Base-by-base conservation (phyloP, 2,888 invertebrate species). In the Harpalus rubripes region DNA sequence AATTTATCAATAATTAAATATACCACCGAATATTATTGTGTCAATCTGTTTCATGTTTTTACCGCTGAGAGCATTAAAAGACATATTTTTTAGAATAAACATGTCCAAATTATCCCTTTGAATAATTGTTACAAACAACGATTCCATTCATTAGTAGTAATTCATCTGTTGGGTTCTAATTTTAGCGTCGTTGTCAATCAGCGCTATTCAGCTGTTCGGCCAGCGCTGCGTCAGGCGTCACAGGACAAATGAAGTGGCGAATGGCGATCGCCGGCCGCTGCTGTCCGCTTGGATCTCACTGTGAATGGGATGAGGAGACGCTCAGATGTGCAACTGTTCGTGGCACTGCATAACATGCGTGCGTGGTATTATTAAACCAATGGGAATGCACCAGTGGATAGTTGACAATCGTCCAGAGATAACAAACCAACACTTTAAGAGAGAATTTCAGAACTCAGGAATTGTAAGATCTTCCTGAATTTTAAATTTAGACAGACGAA, bases 231-330 rank as follows among this genome's bases (percentile, higher is more conserved):
- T 59, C 18, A 52, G 15, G 78, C 52, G 63, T 63, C 63, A 22
- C 59, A 32, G 16, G 58, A 26, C 80, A 80, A 63, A 80, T 80
- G 80, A 80, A 41, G 80, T 80, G 80, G 16, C 32, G 80, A 80
- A 32, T 32, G 32, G 32, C 32, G 32, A 32, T 32, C 32, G 32
- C 32, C 32, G 32, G 32, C 61, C 80, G 41, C 2, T 22, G 7
- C 32, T 32, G 32, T 63, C 80, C 80, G 39, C 80, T 39, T 41
- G 41, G 63, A 41, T 63, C 58, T 61, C 15, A 68, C 61, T 80
- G 41, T 80, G 80, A 80, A 80, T 80, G 80, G 79, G 68, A 68
- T n/a, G 68, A 15, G 41, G 44, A 44, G 72, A 41, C 72, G 72
- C 18, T 68, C 39, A 68, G 44, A 74, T 41, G 72, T 18, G 16